A percentile compares a stretch with the other conserved stretches of the same genome.
These are phyloP conservation scores for Litoditis marina DNA, from an alignment of 2,888 invertebrate genomes.

Conservation along the genomic window DNA sequence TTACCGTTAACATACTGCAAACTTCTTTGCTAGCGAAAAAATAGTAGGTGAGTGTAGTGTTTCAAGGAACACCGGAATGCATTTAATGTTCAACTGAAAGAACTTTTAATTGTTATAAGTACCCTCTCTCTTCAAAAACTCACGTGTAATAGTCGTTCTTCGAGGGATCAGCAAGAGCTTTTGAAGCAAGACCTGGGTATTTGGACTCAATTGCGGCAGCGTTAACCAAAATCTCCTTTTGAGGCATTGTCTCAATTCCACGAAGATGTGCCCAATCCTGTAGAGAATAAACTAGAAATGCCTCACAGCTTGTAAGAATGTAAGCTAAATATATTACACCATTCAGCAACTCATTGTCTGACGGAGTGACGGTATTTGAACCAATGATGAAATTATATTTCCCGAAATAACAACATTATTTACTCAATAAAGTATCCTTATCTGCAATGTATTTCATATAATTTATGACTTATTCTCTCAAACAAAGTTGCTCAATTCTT, in stretches of 20 bases:
- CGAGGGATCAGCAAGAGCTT: constrained; percentile 34
- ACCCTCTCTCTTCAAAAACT: constrained; percentile 5
- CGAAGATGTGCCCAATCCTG: constrained; percentile 53
- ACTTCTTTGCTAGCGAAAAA: too few species aligned
- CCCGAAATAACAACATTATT: too few species aligned
- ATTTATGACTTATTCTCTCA: background rate
- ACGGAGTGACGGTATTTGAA: too few species aligned
- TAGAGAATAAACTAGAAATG: too few species aligned
- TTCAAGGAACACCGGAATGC: too few species aligned
- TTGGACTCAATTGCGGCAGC: constrained; percentile 37
- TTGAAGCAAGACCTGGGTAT: constrained; percentile 47
- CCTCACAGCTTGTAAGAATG: too few species aligned
- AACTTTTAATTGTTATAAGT: background rate
- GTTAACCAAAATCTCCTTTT: constrained; percentile 40
- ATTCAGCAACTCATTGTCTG: too few species aligned
- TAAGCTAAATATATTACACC: too few species aligned
- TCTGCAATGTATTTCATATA: background rate
- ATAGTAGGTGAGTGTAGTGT: too few species aligned
- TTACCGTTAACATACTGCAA: too few species aligned
- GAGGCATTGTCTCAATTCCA: constrained; percentile 50
- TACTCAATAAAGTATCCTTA: too few species aligned
- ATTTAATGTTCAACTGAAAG: background rate
- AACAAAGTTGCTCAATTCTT: constrained; percentile 5
- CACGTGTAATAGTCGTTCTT: constrained; percentile 41
- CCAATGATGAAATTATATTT: too few species aligned